Percentiles rank a stretch among this genome's conserved stretches.
These are phyloP conservation scores for Cataglyphis albicans DNA, from an alignment of 2,888 invertebrate species.

Conservation along the genomic window DNA sequence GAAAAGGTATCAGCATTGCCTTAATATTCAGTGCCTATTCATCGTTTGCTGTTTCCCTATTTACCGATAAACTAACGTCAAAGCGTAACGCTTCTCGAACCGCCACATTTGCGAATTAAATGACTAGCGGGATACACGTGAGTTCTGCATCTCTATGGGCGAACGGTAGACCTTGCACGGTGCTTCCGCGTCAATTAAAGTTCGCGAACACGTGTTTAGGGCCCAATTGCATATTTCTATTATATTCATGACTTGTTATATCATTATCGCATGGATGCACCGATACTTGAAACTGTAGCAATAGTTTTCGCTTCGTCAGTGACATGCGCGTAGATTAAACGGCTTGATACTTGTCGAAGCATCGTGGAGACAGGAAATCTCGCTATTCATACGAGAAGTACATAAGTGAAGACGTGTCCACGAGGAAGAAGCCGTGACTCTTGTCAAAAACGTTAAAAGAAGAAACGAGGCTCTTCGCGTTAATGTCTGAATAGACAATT, in stretches of 20 bases:
- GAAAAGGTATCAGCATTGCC: conserved; percentile 16
- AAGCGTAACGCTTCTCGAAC: conserved; percentile 40
- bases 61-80: conserved; percentile 41
- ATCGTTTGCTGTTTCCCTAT: conserved; percentile 52
- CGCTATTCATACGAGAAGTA: conserved; percentile 44
- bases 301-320: conserved; percentile 52
- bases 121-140: conserved; percentile 54
- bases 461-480: conserved; percentile 38
- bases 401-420: conserved; percentile 34
- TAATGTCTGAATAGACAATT: conserved; percentile 65
- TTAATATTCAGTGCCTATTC: conserved; percentile 15
- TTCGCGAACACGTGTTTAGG: conserved; percentile 31
- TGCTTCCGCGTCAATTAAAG: conserved; percentile 53
- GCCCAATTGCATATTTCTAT: conserved; percentile 12
- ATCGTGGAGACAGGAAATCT: conserved; percentile 39
- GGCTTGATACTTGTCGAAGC: conserved; percentile 50
- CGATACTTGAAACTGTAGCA: conserved; percentile 57
- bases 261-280: conserved; percentile 30
- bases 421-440: conserved; percentile 56
- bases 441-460: conserved; percentile 58
- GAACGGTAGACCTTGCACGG: conserved; percentile 28
- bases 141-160: conserved; percentile 12
- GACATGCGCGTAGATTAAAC: conserved; percentile 39
- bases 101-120: conserved; percentile 59
- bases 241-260: conserved; percentile 40